Base-by-base conservation (phyloP, 2,113 vertebrate genomes). In the Pedetes capensis region DNA sequence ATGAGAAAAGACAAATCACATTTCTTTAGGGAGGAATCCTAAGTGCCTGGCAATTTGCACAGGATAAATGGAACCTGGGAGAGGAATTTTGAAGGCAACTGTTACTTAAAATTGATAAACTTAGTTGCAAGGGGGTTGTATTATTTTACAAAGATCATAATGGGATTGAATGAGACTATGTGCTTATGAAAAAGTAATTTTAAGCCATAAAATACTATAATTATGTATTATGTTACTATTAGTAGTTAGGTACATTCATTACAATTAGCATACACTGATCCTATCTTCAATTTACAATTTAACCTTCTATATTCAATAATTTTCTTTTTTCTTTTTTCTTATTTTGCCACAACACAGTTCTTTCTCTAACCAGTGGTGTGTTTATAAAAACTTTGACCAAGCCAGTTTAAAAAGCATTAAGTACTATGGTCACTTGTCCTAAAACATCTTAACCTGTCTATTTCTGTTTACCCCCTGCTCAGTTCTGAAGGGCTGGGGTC, bases 51-150 rank as follows among this genome's bases (percentile, higher is more conserved):
- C 92, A 95, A 75, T 94, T 96, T 96, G 78, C 42, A 93, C 32
- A 95, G 93, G 93, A 89, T 95, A 94, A 96, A 95, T 96, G 94
- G 93, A 91, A 64, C 75, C 95, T 95, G 16, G 17, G 87, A 97
- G 75, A 89, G 51, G 85, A 87, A n/a, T 91, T 42, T 92, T 86
- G 39, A 0, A 91, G 76, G 64, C 86, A 97, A 78, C 93, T 69
- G 8, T 97, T 97, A 97, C 95, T 98, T 96, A 98, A 96, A 97
- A 95, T 92, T 95, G 42, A 94, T 97, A 49, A 97, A 93, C 79
- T 97, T 95, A 72, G 90, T 96, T 97, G 88, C 95, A 80, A 84
- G 86, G 78, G 94, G 89, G 59, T 92, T 94, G 17, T 79, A 93
- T 74, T 93, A 91, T 97, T 81, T 93, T 97, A 90, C 89, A 84